These are phyloP conservation scores for Tetrapedia diversipes DNA, from an alignment of 2,888 invertebrate species.

Conservation along the genomic window DNA sequence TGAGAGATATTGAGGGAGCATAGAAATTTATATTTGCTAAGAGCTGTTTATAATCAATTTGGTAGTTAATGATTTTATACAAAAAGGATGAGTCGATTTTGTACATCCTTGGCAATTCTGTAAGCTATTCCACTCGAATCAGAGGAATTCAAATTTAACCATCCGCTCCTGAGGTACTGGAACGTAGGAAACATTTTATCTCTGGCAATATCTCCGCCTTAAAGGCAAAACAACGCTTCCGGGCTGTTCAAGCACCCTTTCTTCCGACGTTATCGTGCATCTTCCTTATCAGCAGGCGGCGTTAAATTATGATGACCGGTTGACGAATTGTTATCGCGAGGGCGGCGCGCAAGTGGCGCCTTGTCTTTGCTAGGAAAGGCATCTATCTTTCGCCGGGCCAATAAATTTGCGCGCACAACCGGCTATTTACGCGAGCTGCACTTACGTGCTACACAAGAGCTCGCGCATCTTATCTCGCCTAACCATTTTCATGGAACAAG, in stretches of 20 bases:
- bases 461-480: slow-evolving; percentile 60
- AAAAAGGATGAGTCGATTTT: too few species aligned
- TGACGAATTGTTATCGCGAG: slow-evolving; percentile 54
- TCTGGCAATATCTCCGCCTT: neutral
- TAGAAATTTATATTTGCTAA: too few species aligned
- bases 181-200: slow-evolving; percentile 2
- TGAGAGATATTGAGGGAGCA: too few species aligned
- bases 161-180: neutral
- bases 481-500: slow-evolving; percentile 60
- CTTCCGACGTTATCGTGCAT: slow-evolving; percentile 31
- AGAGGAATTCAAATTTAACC: too few species aligned
- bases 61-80: too few species aligned
- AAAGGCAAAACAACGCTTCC: slow-evolving; percentile 17
- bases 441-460: slow-evolving; percentile 40
- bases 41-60: too few species aligned
- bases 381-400: slow-evolving; percentile 56
- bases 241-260: neutral
- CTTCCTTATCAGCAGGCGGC: slow-evolving; percentile 28
- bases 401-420: slow-evolving; percentile 63
- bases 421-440: slow-evolving; percentile 55
- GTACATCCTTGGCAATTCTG: too few species aligned
- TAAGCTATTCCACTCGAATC: too few species aligned
- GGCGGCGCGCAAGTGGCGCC: slow-evolving; percentile 36
- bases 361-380: slow-evolving; percentile 47
- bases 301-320: slow-evolving; percentile 49